Base-by-base conservation (phyloP, 2,113 vertebrate species). In the Zootoca vivipara region DNA sequence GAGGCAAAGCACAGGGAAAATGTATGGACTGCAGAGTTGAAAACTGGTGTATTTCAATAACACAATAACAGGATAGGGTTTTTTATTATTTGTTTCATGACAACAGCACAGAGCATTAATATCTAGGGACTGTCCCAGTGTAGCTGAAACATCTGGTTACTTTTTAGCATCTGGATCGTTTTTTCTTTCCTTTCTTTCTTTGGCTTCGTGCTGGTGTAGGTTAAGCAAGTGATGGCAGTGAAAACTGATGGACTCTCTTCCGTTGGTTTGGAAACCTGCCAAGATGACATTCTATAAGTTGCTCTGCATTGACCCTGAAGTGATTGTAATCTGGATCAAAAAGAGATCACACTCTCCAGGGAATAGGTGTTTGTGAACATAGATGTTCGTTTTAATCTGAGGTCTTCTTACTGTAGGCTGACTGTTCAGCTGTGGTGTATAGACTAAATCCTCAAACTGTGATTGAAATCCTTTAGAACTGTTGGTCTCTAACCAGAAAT, bases 71-170 rank as follows among this genome's bases (percentile, higher is more conserved):
- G n/a, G 26, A 15, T 46, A 52, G 56, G 28, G 35, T 46, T 77
- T 73, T n/a, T 83, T 84, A 3, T 64, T 87, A 7, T 93, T 87
- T 26, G 26, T 24, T 90, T 91, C 89, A 88, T 42, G 85, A 84
- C 67, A 95, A 80, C 70, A 73, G 87, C 85, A 78, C 1, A 30
- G 26, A 62, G 67, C 84, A 92, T 88, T 92, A 84, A 82, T 92
- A 30, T 35, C 83, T 89, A 88, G 79, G 74, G 79, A 84, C 67
- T 83, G 62, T 24, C 7, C 42, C 84, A 87, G 83, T 24, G n/a
- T 85, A 91, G 82, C 20, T 26, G 82, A 92, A 94, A 95, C 94
- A 96, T 95, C 95, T 96, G 95, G 93, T 35, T 80, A 74, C 72
- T 22, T 89, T 70, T 72, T 93, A 84, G 90, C 92, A 94, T 90